Base-by-base conservation (phyloP, 1,140 invertebrate species). In the Rhagoletis zephyria region DNA sequence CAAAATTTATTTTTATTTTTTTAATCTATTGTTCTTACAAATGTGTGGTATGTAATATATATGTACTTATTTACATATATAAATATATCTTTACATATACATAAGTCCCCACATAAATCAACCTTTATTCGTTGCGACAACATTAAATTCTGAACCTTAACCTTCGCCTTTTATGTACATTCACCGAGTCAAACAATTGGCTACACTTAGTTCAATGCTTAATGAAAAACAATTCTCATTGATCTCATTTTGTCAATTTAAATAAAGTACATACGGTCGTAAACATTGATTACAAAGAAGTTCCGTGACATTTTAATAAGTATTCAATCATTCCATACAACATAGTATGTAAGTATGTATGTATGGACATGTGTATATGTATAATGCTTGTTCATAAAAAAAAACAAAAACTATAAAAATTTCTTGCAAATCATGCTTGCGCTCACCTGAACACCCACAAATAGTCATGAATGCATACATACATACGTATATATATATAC, bases 261-360 rank as follows among this genome's bases (percentile, higher is more conserved):
- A 74, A 74, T 48, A 48, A 45, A 74, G 4, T 74, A 40, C 30
- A 30, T 30, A 30, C 40, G 42, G 42, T 16, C 40, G 4, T 45
- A 74, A 48, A 74, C 4, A 0, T 42, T 16, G 9, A 74, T 48
- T 74, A 14, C 67, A 81, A 56, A 51, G 74, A 81, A 56, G 74
- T 81, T 51, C 74, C 74, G 74, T 81, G 45, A 81, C 74, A 81
- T 51, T 81, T 81, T 19, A 56, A 51, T 56, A 48, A 51, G 74
- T 51, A 81, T 81, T 81, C 74, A 81, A 81, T 81, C 74, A 81
- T 77, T 56, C 74, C 9, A 81, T 56, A 56, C 45, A 81, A 81
- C 12, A 63, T n/a, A 30, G 61, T 1, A 16, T 63, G 4, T 14
- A n/a, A 4, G 40, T 67, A 30, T 16, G 30, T 67, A 5, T 67